phyloP scores from a whole-genome alignment of 1,140 invertebrate genomes.

The Potamilus streckersoni region DNA sequence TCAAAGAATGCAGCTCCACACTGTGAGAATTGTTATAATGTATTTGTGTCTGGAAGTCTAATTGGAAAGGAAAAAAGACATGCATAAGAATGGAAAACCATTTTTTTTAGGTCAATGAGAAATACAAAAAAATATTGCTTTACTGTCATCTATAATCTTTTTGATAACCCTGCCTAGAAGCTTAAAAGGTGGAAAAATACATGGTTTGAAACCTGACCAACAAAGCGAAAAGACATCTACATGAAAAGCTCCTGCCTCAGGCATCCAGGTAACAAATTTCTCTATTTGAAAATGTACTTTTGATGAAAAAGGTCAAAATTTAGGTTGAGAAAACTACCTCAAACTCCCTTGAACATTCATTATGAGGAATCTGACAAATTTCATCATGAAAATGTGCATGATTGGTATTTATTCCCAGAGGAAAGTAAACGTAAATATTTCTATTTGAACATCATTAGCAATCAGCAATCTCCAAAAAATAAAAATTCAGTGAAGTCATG shows the following conservation, averaged over 20 bases:
- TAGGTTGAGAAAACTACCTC: too few relatives aligned
- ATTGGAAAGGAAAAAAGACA: constrained; percentile 11
- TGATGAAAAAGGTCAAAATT: too few relatives aligned
- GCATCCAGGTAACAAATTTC: constrained; percentile 8
- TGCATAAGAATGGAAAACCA: constrained; percentile 10
- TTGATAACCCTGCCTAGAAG: constrained; percentile 12
- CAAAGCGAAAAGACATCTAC: constrained; percentile 15
- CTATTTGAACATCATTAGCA: too few relatives aligned
- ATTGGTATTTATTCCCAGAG: too few relatives aligned
- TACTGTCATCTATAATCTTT: constrained; percentile 12
- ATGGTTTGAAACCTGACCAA: constrained; percentile 21
- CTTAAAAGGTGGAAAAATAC: constrained; percentile 18
- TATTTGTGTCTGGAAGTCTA: constrained; percentile 10
- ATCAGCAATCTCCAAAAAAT: too few relatives aligned
- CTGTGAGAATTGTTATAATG: constrained; percentile 6
- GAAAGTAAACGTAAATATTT: too few relatives aligned
- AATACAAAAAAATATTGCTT: constrained; percentile 9
- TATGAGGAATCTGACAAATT: too few relatives aligned
- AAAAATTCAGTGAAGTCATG: too few relatives aligned
- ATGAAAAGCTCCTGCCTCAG: constrained; percentile 3
- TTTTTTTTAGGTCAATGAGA: constrained; percentile 1
- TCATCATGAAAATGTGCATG: too few relatives aligned
- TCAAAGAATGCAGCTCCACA: background rate
- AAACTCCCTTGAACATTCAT: too few relatives aligned
- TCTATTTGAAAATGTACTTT: background rate